Evolutionary conservation across 1,140 invertebrate genomes (phyloP).

Genomic region (Tetragonula clypearis): DNA sequence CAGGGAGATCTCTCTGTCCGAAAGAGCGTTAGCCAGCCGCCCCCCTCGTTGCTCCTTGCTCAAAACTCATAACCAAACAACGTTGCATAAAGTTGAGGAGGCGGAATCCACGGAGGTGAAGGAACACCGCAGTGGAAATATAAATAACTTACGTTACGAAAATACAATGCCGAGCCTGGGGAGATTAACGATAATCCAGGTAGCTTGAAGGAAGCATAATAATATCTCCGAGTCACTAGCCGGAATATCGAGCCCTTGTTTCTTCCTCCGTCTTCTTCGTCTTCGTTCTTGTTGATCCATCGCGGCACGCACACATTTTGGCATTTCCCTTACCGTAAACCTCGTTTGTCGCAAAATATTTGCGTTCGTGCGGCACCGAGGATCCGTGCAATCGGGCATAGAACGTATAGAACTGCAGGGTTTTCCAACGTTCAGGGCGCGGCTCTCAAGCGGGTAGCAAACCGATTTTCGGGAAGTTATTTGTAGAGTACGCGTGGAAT

Average conservation of each 20-base stretch:
- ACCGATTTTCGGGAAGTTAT: background rate
- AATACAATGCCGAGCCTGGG: constrained; percentile 28
- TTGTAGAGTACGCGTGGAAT: background rate
- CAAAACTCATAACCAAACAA: constrained; percentile 48
- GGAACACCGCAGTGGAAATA: constrained; percentile 29
- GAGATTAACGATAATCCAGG: constrained; percentile 58
- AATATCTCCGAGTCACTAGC: constrained; percentile 37
- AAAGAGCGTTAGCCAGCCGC: constrained; percentile 5
- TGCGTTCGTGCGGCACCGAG: constrained; percentile 11
- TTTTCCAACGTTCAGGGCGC: background rate
- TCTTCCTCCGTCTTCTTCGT: background rate
- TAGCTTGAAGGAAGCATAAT: constrained; percentile 53
- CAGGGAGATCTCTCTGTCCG: constrained; percentile 6
- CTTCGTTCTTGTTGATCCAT: background rate
- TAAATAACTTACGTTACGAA: constrained; percentile 54
- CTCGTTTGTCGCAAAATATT: constrained; percentile 65
- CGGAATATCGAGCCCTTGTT: constrained; percentile 22
- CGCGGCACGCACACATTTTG: constrained; percentile 2
- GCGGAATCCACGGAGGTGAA: constrained; percentile 9
- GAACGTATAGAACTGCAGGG: background rate
- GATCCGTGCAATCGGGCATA: background rate
- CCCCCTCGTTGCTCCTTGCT: constrained; percentile 23
- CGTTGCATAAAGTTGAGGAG: constrained; percentile 34
- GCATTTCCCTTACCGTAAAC: constrained; percentile 55
- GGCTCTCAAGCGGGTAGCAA: background rate